phyloP scores from a whole-genome alignment of 2,113 vertebrate species.

The Apteryx mantelli region DNA sequence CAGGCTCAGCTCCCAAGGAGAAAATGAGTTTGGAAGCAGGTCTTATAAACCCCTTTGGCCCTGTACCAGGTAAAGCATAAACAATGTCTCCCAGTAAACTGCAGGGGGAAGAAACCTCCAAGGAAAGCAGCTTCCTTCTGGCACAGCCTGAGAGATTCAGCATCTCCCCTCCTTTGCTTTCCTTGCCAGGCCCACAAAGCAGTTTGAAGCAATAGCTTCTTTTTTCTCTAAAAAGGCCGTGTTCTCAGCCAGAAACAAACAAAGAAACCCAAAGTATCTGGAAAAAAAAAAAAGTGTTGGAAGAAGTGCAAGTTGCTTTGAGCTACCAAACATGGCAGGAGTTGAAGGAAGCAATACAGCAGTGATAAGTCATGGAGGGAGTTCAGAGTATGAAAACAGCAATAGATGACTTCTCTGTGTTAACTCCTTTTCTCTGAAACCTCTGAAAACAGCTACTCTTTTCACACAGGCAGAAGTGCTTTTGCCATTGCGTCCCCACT shows the following conservation, averaged over 20 bases:
- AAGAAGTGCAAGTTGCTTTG: constrained; percentile 58
- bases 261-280: constrained; percentile 56
- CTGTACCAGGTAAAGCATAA: constrained; percentile 24
- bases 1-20: not conserved
- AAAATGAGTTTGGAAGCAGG: constrained; percentile 11
- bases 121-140: constrained; percentile 52
- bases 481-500: not conserved
- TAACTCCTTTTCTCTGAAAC: not conserved
- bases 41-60: not conserved
- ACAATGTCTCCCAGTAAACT: not conserved
- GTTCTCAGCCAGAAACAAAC: constrained; percentile 58
- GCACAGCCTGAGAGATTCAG: constrained; percentile 5
- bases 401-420: not conserved
- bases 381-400: not conserved
- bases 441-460: not conserved
- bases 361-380: not conserved
- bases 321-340: constrained; percentile 61
- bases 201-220: constrained; percentile 40
- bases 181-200: constrained; percentile 43
- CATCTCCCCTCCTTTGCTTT: constrained; percentile 7
- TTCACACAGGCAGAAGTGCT: not conserved
- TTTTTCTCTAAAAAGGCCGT: constrained; percentile 22
- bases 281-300: not conserved
- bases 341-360: constrained; percentile 34
- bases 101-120: constrained; percentile 44